Conservation (phyloP, 2,888 invertebrate species). For the Lasioglossum marginatum region DNA sequence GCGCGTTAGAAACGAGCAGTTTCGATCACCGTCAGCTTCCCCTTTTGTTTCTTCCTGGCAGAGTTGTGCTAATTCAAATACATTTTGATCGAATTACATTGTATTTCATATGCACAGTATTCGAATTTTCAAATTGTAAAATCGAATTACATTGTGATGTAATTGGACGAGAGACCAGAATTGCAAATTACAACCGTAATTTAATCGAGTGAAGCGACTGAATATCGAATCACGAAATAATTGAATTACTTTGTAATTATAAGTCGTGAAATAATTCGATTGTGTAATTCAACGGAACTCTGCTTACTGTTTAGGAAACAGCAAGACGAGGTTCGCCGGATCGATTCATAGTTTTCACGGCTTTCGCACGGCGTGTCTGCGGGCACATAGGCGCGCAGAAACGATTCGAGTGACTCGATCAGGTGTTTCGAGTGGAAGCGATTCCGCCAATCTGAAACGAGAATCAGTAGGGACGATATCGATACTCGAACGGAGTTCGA, state of each 20-base stretch:
- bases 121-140: no score
- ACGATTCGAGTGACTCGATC: neutral
- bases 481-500: neutral
- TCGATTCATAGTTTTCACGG: conserved; percentile 13
- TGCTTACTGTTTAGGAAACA: neutral
- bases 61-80: no score
- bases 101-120: no score
- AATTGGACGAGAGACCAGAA: no score
- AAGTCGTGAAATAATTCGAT: no score
- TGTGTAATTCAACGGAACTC: no score
- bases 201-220: no score
- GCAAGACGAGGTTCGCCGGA: neutral
- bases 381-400: neutral
- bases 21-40: neutral
- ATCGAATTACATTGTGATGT: no score
- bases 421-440: neutral
- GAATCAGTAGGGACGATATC: neutral
- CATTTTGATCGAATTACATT: no score
- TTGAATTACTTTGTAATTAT: no score
- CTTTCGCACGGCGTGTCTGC: neutral
- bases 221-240: no score
- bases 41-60: neutral
- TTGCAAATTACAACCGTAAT: no score
- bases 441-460: neutral
- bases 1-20: neutral